Base-by-base conservation (phyloP, 2,113 vertebrate genomes). In the Puma concolor region DNA sequence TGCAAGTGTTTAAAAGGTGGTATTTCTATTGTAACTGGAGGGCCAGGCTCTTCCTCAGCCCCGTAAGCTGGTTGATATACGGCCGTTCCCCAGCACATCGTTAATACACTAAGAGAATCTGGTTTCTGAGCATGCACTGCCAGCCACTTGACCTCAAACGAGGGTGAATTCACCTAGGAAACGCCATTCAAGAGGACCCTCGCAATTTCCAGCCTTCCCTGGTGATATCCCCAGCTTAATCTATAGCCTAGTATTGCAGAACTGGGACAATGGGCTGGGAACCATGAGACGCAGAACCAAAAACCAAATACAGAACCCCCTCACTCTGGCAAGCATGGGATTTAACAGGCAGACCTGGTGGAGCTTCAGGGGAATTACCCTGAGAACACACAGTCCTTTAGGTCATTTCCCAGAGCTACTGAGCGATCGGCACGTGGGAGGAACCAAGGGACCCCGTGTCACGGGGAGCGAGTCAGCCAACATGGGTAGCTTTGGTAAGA, bases 371-470 rank as follows among this genome's bases (percentile, higher is more conserved):
- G 48, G 23, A 81, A 76, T 64, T 29, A 38, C 4, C 13, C 15
- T 13, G 77, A 38, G 29, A 19, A 88, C 36, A 77, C 11, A 41
- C 4, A 41, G 44, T 9, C 44, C 44, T 44, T 44, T 44, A 44
- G 44, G 44, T 44, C 44, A 44, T 44, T 44, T 44, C 44, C 44
- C 44, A 88, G n/a, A 82, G 57, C 4, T 60, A 11, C 41, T 15
- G 27, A 60, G n/a, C 9, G 5, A 8, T 23, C 0, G 0, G n/a
- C 4, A 4, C 29, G 4, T 21, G 3, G n/a, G 4, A 81, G 76
- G 31, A 63, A 11, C 27, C 25, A 23, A 16, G 33, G 7, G 3
- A 54, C 85, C 16, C 1, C 0, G 0, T 27, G 44, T 13, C 83
- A 31, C 14, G 0, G 0, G 16, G 41, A 23, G 3, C 0, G 11